Evolutionary conservation across 2,888 invertebrate species (phyloP).

Genomic region (Leptopilina syphax): DNA sequence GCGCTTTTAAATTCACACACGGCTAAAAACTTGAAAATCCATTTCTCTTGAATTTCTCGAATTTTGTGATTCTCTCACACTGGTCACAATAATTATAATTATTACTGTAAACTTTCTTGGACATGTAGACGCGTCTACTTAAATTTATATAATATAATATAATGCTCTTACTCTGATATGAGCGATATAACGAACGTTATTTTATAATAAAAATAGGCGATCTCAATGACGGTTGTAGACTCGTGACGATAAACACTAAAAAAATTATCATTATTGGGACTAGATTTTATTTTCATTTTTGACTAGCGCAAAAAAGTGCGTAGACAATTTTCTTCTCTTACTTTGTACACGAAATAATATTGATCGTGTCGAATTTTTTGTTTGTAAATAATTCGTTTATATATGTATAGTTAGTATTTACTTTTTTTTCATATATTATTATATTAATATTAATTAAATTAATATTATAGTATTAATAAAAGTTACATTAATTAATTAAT

Average conservation of each 20-base stretch:
- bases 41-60: conserved; percentile 5
- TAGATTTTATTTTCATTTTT: conserved; percentile 51
- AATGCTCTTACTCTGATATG: conserved; percentile 37
- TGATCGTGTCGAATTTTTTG: background rate
- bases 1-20: background rate
- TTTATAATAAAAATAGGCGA: conserved; percentile 57
- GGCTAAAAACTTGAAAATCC: conserved; percentile 21
- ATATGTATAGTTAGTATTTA: background rate
- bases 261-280: conserved; percentile 56
- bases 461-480: no score
- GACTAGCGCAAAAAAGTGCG: conserved; percentile 49
- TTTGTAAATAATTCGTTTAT: background rate
- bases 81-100: conserved; percentile 47
- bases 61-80: conserved; percentile 9
- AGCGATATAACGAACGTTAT: conserved; percentile 38
- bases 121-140: conserved; percentile 59
- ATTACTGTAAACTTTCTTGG: conserved; percentile 60
- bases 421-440: background rate
- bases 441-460: background rate
- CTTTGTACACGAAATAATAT: conserved; percentile 26
- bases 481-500: no score
- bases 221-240: conserved; percentile 48
- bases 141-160: conserved; percentile 31
- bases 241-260: conserved; percentile 55
- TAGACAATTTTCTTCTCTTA: background rate